phyloP scores from a whole-genome alignment of 2,797 vertebrate species.

The Arnoldichthys spilopterus region DNA sequence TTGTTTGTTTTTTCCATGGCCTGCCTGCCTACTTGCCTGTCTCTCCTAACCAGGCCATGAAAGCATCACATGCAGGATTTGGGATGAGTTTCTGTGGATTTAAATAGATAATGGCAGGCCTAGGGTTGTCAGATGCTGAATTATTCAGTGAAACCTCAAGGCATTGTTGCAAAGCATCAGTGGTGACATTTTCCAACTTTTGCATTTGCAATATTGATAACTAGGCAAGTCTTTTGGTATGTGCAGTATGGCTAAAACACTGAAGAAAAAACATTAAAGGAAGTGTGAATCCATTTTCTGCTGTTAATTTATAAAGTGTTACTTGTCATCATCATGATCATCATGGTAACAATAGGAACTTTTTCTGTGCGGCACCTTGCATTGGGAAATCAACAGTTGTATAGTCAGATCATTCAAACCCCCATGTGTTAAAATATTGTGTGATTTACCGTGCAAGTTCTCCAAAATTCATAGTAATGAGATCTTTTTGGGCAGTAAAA shows the following conservation, averaged over 20 bases:
- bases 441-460: too few relatives aligned
- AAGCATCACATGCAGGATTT: constrained; percentile 62
- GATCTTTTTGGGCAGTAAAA: neutral
- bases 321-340: neutral
- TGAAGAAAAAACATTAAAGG: neutral
- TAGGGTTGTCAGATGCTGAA: constrained; percentile 72
- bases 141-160: constrained; percentile 76
- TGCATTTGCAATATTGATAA: constrained; percentile 75
- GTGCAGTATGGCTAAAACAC: neutral
- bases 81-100: constrained; percentile 73
- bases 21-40: constrained; percentile 46
- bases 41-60: constrained; percentile 63
- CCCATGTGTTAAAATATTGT: too few relatives aligned
- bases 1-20: constrained; percentile 32
- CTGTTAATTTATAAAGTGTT: neutral
- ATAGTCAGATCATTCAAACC: too few relatives aligned
- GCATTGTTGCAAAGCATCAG: constrained; percentile 73
- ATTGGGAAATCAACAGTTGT: too few relatives aligned
- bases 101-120: constrained; percentile 77
- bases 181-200: constrained; percentile 69
- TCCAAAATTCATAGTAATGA: neutral
- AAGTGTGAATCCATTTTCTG: neutral
- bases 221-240: constrained; percentile 32
- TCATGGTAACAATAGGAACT: too few relatives aligned
- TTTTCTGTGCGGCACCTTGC: too few relatives aligned